Base-by-base conservation (phyloP, 1,140 invertebrate species). In the Copidosoma floridanum region DNA sequence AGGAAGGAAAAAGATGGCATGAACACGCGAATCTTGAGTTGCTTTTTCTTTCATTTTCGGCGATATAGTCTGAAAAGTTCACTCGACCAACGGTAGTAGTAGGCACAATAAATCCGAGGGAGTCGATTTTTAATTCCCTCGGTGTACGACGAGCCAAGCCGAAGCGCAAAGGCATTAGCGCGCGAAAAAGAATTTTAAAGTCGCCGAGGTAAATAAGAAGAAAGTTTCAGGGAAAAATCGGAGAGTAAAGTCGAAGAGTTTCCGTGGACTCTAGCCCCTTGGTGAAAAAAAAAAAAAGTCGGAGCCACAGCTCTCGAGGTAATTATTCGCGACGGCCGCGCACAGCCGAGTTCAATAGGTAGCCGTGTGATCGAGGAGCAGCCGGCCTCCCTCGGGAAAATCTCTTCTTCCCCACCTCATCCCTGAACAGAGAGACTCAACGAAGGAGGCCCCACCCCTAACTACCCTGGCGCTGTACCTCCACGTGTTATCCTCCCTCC, bases 341-440 rank as follows among this genome's bases (percentile, higher is more conserved):
- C 38, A 18, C 18, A 46, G 21, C 23, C 23, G 12, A 55, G 24
- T 26, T 54, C 55, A 61, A 55, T 61, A 48, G 29, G 47, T 24
- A 35, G 37, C 44, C 40, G 58, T 44, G 48, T 54, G 58, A 61
- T 61, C 47, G 55, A 61, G 55, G 57, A 46, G 18, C 53, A 40
- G n/a, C n/a, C n/a, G 35, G 12, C 47, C 7, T 16, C 48, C 10
- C 14, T 26, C 4, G 24, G 37, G 32, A 18, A 29, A 27, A n/a
- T n/a, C n/a, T n/a, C n/a, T n/a, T n/a, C n/a, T n/a, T n/a, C n/a
- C n/a, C n/a, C n/a, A n/a, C n/a, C n/a, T n/a, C n/a, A n/a, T n/a
- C n/a, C n/a, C n/a, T n/a, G n/a, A n/a, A n/a, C n/a, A n/a, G n/a
- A n/a, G n/a, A n/a, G n/a, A n/a, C n/a, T n/a, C n/a, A n/a, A n/a